Conservation (phyloP, 2,113 vertebrate species). For the Ariopsis seemanni region DNA sequence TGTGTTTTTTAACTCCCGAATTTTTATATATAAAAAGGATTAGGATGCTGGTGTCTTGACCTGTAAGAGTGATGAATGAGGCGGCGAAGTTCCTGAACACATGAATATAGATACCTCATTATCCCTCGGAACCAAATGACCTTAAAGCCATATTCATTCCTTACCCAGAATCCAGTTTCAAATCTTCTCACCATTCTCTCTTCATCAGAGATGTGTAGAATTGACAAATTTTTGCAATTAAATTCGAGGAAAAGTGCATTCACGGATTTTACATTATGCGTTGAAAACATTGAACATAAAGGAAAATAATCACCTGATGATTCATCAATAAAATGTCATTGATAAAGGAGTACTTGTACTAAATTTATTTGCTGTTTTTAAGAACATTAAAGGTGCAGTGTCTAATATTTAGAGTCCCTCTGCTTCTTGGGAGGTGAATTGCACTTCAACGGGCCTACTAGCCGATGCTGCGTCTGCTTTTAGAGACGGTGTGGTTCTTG, state of each 20-base stretch:
- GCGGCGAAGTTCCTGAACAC: neutral
- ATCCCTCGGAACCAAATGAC: neutral
- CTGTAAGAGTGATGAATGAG: constrained; percentile 17
- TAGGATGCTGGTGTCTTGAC: neutral
- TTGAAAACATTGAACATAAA: too few relatives aligned
- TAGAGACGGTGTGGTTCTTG: neutral
- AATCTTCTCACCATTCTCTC: neutral
- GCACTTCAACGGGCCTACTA: neutral
- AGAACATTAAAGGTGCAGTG: neutral
- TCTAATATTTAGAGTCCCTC: neutral
- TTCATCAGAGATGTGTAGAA: neutral
- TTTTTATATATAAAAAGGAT: neutral
- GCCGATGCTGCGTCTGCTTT: neutral
- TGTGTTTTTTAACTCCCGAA: neutral
- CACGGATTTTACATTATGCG: neutral
- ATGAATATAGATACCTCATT: constrained; percentile 21
- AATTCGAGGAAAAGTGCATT: neutral
- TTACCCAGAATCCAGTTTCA: neutral
- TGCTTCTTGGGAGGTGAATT: neutral
- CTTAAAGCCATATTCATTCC: neutral
- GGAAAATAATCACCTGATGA: too few relatives aligned
- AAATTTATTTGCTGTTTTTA: neutral
- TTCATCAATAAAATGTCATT: too few relatives aligned
- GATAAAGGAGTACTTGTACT: too few relatives aligned
- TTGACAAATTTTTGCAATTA: neutral